Base-by-base conservation (phyloP, 2,113 vertebrate genomes). In the Nestor notabilis region DNA sequence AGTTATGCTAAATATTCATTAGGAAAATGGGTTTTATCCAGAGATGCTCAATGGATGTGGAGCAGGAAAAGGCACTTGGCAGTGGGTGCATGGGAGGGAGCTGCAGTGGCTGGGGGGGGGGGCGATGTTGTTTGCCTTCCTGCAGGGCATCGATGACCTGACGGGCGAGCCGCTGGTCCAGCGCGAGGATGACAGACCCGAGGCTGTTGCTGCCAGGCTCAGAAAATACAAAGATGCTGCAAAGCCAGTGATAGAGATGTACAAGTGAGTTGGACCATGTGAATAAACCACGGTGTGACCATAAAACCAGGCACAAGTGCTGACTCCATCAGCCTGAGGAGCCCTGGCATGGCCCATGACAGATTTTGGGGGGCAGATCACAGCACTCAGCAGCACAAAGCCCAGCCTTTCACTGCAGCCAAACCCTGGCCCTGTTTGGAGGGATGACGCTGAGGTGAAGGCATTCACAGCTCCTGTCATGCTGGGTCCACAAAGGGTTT, bases 191-290 rank as follows among this genome's bases (percentile, higher is more conserved):
- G 99, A 99, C 98, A 98, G 98, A 90, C 99, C 99, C 0, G 99
- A 99, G 93, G 99, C 99, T 0, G 98, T 99, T 49, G 98, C 98
- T 47, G 97, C 98, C 81, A 97, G 98, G 92, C 98, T 99, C 79
- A 98, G 99, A 71, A 99, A 99, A 91, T 99, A 99, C 98, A 99
- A 99, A 93, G 99, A 99, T 9, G 98, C 99, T 41, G 99, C 99
- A 29, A 99, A 99, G 82, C 99, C 99, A 3, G 98, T 99, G 47
- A 99, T 99, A 8, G 98, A 99, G 69, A 87, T 99, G 37, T 99
- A 99, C 98, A 99, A 98, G 99, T 99, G 89, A 98, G 99, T 98
- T 21, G 64, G 43, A 46, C 33, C 18, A 0, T 0, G 4, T 1
- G 2, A 15, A 46, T 18, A 47, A 37, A 24, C 11, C 52, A 7